These are phyloP conservation scores for Leptodactylus fallax DNA, from an alignment of 2,797 vertebrate genomes.

Conservation along the genomic window DNA sequence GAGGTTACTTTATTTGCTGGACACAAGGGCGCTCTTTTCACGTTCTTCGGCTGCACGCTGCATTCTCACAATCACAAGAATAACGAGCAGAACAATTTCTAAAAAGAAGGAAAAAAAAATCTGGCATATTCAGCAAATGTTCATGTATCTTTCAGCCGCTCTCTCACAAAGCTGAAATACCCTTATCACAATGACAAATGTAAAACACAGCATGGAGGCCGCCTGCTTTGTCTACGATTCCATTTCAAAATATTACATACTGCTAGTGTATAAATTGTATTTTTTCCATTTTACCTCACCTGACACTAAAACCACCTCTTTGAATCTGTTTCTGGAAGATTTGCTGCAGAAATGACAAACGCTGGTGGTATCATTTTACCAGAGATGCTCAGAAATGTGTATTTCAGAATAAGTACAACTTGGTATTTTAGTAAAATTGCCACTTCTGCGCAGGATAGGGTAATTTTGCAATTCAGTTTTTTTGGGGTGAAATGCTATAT, in stretches of 20 bases:
- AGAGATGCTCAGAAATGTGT: slow-evolving; percentile 7
- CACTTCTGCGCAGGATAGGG: not conserved
- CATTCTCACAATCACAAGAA: slow-evolving; percentile 49
- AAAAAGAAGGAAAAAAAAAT: slow-evolving; percentile 38
- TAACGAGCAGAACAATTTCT: slow-evolving; percentile 59
- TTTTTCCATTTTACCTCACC: slow-evolving; percentile 57
- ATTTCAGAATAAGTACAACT: slow-evolving; percentile 31
- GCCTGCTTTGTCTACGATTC: slow-evolving; percentile 59
- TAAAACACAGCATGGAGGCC: slow-evolving; percentile 61
- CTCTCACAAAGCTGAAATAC: slow-evolving; percentile 54
- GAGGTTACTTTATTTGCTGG: slow-evolving; percentile 45
- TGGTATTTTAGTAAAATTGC: slow-evolving; percentile 36
- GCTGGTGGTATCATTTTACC: slow-evolving; percentile 24
- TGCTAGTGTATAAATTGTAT: slow-evolving; percentile 57
- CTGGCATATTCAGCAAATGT: slow-evolving; percentile 53
- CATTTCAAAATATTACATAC: slow-evolving; percentile 61
- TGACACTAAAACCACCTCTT: slow-evolving; percentile 55
- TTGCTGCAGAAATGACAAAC: slow-evolving; percentile 50
- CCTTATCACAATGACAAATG: slow-evolving; percentile 63
- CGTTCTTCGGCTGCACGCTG: slow-evolving; percentile 18
- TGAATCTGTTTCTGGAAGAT: slow-evolving; percentile 53
- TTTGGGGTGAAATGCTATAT: not conserved
- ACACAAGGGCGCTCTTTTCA: slow-evolving; percentile 1
- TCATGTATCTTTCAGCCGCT: slow-evolving; percentile 54
- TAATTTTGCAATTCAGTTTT: slow-evolving; percentile 25